Evolutionary conservation across 2,888 invertebrate species (phyloP).

Genomic region (Drosophila paracracens): DNA sequence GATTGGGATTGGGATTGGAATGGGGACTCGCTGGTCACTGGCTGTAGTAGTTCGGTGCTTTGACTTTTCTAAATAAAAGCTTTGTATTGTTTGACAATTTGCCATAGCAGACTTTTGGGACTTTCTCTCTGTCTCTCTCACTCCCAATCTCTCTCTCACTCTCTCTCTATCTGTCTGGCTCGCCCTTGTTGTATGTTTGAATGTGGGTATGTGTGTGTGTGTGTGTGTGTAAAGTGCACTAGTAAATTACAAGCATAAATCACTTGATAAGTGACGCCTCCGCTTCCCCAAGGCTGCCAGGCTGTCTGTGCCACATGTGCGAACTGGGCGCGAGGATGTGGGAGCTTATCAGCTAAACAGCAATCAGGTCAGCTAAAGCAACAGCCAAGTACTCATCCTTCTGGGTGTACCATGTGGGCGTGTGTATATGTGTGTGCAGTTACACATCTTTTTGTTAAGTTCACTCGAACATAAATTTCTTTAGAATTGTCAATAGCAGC

Average conservation of each 20-base stretch:
- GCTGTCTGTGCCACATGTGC: slow-evolving; percentile 21
- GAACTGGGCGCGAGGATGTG: slow-evolving; percentile 38
- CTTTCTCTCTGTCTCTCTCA: background rate
- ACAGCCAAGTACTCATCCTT: slow-evolving; percentile 33
- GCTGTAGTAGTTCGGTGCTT: slow-evolving; percentile 17
- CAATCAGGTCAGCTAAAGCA: slow-evolving; percentile 63
- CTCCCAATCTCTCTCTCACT: background rate
- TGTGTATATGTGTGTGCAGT: slow-evolving; percentile 37
- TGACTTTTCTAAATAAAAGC: slow-evolving; percentile 54
- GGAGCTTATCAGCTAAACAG: slow-evolving; percentile 71
- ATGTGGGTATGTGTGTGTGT: slow-evolving; percentile 1
- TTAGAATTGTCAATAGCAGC: slow-evolving; percentile 71
- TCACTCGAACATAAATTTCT: slow-evolving; percentile 71
- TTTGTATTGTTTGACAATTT: slow-evolving; percentile 71
- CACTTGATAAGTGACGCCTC: slow-evolving; percentile 77
- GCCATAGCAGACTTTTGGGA: slow-evolving; percentile 63
- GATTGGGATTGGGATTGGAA: background rate
- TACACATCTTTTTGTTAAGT: slow-evolving; percentile 70
- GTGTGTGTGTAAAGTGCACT: slow-evolving; percentile 38
- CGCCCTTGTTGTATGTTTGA: background rate
- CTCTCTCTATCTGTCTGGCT: background rate
- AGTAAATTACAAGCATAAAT: slow-evolving; percentile 77
- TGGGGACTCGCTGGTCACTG: slow-evolving; percentile 8
- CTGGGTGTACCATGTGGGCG: slow-evolving; percentile 22
- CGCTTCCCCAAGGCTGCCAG: slow-evolving; percentile 40